Conservation (phyloP, 2,113 vertebrate species). For the Eptesicus fuscus region DNA sequence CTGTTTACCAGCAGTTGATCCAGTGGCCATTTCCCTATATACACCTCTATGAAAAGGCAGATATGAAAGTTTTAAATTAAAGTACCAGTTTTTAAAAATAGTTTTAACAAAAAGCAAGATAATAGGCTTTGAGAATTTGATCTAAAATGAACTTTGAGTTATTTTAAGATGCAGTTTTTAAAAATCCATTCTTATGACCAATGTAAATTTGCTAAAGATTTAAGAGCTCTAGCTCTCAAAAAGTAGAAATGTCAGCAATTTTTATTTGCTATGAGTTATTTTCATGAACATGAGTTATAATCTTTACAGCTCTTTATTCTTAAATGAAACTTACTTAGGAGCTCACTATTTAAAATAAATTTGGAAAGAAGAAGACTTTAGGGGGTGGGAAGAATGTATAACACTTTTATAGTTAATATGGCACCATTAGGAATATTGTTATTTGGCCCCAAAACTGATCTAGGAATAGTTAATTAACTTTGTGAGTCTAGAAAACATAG, state of each 20-base stretch:
- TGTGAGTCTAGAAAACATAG: background rate
- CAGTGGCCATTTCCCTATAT: background rate
- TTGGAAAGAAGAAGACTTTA: background rate
- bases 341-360: constrained; percentile 37
- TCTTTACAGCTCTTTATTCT: constrained; percentile 23
- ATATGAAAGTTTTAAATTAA: background rate
- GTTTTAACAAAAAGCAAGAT: constrained; percentile 16
- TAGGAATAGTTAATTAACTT: constrained; percentile 13
- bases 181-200: background rate
- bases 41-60: background rate
- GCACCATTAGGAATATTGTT: constrained; percentile 6
- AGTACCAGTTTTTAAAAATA: constrained; percentile 24
- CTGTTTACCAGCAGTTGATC: background rate
- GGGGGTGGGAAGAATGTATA: background rate
- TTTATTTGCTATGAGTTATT: background rate
- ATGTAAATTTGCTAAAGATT: constrained; percentile 4
- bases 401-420: background rate
- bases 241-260: background rate
- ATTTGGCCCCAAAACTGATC: background rate
- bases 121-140: constrained; percentile 27
- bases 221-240: background rate
- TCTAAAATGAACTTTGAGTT: constrained; percentile 20
- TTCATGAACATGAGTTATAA: constrained; percentile 10
- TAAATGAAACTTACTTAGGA: constrained; percentile 15
- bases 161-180: constrained; percentile 9